Conservation (phyloP, 2,797 vertebrate genomes). For the Pipistrellus pipistrellus region DNA sequence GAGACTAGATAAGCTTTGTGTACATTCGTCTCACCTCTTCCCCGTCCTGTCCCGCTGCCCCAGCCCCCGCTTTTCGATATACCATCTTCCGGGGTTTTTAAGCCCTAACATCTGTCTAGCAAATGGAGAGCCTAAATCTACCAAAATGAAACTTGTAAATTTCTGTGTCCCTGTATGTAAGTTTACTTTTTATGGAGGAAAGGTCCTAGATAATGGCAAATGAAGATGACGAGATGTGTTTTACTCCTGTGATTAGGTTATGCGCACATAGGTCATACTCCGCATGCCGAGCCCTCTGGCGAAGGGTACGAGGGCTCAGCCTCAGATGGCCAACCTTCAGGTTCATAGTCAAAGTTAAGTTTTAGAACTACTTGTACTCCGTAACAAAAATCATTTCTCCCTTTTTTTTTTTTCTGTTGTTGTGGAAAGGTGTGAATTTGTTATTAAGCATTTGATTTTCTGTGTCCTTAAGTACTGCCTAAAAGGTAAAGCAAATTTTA, state of each 20-base stretch:
- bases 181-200: constrained; percentile 81
- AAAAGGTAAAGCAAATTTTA: constrained; percentile 89
- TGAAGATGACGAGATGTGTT: constrained; percentile 73
- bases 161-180: constrained; percentile 84
- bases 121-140: constrained; percentile 71
- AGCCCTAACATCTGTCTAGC: constrained; percentile 80
- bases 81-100: constrained; percentile 69
- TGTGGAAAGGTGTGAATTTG: constrained; percentile 85
- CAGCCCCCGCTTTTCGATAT: constrained; percentile 63
- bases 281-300: constrained; percentile 79
- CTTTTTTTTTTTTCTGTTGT: constrained; percentile 79
- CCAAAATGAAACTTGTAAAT: constrained; percentile 85
- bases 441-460: constrained; percentile 89
- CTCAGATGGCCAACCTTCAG: constrained; percentile 77
- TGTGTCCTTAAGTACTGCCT: constrained; percentile 90
- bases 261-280: constrained; percentile 75
- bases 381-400: constrained; percentile 86
- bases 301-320: constrained; percentile 74
- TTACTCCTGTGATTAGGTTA: constrained; percentile 83
- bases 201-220: constrained; percentile 75
- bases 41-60: neutral
- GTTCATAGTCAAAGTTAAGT: constrained; percentile 86
- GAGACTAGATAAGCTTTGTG: constrained; percentile 69
- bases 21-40: constrained; percentile 64
- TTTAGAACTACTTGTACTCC: constrained; percentile 87